phyloP scores from a whole-genome alignment of 1,140 invertebrate genomes.

The Pemphigus obesinymphae region DNA sequence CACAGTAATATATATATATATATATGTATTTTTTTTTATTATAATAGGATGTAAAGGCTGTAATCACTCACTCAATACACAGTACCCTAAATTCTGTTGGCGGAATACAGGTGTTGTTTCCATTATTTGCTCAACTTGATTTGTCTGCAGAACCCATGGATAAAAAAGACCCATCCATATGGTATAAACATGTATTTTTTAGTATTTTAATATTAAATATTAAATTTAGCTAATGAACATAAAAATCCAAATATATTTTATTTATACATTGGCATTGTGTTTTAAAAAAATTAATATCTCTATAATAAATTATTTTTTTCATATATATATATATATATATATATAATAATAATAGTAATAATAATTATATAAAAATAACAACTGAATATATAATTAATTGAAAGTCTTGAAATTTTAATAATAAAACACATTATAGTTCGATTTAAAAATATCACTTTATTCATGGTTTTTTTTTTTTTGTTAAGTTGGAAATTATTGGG shows the following conservation, averaged over 20 bases:
- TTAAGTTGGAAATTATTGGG: slow-evolving; percentile 89
- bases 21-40: too few relatives aligned
- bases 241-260: background rate
- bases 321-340: too few relatives aligned
- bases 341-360: too few relatives aligned
- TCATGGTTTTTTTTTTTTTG: background rate
- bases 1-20: too few relatives aligned
- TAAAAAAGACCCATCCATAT: slow-evolving; percentile 75
- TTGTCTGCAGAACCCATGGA: slow-evolving; percentile 78
- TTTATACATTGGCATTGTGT: too few relatives aligned
- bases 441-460: too few relatives aligned
- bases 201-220: background rate
- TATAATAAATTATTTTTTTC: too few relatives aligned
- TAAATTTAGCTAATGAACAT: background rate
- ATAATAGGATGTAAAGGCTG: slow-evolving; percentile 93
- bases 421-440: too few relatives aligned
- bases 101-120: slow-evolving; percentile 97
- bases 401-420: too few relatives aligned
- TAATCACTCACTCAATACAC: slow-evolving; percentile 98
- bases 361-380: too few relatives aligned
- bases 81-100: slow-evolving; percentile 98
- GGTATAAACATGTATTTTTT: slow-evolving; percentile 57
- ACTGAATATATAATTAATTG: too few relatives aligned
- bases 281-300: too few relatives aligned
- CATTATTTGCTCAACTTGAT: slow-evolving; percentile 95